Conservation (phyloP, 2,888 invertebrate genomes). For the Idaea dimidiata region DNA sequence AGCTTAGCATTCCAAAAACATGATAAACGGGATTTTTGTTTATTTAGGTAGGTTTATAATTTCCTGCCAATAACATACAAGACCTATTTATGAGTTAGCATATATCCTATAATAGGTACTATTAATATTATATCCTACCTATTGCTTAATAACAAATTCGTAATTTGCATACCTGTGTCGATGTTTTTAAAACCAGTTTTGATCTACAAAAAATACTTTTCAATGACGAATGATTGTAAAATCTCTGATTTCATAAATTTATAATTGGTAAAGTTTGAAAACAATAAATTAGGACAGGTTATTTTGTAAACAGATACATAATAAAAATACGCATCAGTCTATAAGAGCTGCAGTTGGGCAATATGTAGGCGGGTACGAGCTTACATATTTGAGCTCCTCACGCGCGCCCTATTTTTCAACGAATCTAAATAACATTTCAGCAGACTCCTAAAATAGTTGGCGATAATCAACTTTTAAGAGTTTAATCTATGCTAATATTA, state of each 20-base stretch:
- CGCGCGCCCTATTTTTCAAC: neutral
- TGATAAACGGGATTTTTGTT: too few species aligned
- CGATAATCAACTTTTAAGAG: too few species aligned
- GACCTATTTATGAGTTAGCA: too few species aligned
- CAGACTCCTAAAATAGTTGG: neutral
- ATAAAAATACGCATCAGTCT: neutral
- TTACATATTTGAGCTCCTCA: neutral
- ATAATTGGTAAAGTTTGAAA: neutral
- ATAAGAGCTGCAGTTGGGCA: neutral
- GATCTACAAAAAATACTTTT: slow-evolving; percentile 3
- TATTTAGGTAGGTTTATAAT: too few species aligned
- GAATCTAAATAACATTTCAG: neutral
- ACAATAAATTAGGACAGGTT: neutral
- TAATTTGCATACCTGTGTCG: neutral
- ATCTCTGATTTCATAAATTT: neutral
- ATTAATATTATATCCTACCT: neutral
- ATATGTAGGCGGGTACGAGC: neutral
- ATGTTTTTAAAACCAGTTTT: neutral
- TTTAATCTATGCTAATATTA: too few species aligned
- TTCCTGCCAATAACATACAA: too few species aligned
- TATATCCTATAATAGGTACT: too few species aligned
- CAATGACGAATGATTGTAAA: neutral
- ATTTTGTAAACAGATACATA: neutral
- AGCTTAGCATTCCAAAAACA: too few species aligned
- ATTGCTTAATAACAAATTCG: neutral